Evolutionary conservation across 2,888 invertebrate species (phyloP).

Genomic region (Hemistola chrysoprasaria): DNA sequence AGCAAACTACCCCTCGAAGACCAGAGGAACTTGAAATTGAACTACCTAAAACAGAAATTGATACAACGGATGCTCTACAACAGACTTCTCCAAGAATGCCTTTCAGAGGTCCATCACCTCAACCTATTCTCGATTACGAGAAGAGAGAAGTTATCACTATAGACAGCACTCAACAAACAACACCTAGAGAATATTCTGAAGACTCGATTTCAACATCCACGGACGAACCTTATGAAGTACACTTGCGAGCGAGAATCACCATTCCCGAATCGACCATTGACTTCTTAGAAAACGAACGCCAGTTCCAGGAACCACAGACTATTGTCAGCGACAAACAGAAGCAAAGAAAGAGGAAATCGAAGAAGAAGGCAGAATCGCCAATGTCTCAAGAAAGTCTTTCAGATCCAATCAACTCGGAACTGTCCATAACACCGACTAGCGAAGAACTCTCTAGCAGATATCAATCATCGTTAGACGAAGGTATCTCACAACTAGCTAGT

Average conservation of each 20-base stretch:
- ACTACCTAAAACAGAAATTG: slow-evolving; percentile 28
- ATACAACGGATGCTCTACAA: slow-evolving; percentile 49
- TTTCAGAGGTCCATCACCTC: slow-evolving; percentile 24
- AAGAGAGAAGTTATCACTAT: slow-evolving; percentile 41
- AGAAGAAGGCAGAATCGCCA: slow-evolving; percentile 65
- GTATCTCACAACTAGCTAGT: slow-evolving; percentile 67
- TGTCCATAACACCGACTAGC: slow-evolving; percentile 70
- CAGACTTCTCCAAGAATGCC: slow-evolving; percentile 83
- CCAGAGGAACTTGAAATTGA: slow-evolving; percentile 15
- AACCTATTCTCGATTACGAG: slow-evolving; percentile 38
- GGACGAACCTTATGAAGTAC: slow-evolving; percentile 83
- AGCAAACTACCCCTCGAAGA: slow-evolving; percentile 23
- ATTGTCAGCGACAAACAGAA: slow-evolving; percentile 61
- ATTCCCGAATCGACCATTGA: slow-evolving; percentile 72
- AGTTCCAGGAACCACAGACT: slow-evolving; percentile 50
- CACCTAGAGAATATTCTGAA: slow-evolving; percentile 80
- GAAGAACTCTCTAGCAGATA: slow-evolving; percentile 68
- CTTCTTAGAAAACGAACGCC: slow-evolving; percentile 66
- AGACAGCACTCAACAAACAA: slow-evolving; percentile 61
- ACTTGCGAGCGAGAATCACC: slow-evolving; percentile 81
- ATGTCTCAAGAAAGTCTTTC: slow-evolving; percentile 74
- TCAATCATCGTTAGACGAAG: slow-evolving; percentile 71
- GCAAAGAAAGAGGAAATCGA: slow-evolving; percentile 63
- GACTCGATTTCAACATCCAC: slow-evolving; percentile 75
- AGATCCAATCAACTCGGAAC: slow-evolving; percentile 74